phyloP scores from a whole-genome alignment of 2,113 vertebrate species.

The Leucoraja erinaceus region DNA sequence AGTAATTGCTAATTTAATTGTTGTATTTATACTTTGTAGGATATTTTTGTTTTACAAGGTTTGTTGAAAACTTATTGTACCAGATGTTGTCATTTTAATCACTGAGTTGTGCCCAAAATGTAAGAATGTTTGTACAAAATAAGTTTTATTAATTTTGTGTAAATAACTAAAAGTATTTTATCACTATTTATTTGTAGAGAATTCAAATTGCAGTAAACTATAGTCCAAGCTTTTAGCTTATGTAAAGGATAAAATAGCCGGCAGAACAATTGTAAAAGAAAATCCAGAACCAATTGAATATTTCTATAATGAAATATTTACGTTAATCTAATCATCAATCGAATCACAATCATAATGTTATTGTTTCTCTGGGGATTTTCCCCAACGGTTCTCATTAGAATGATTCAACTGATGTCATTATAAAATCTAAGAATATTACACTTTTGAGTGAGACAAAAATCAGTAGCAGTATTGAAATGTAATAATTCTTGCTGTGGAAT shows the following conservation, averaged over 20 bases:
- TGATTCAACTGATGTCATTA: not conserved
- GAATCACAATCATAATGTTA: not conserved
- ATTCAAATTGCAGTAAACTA: not conserved
- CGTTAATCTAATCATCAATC: not conserved
- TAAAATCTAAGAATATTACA: not conserved
- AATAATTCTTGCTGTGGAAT: not conserved
- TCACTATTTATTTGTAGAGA: constrained; percentile 4
- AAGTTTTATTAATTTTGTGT: constrained; percentile 26
- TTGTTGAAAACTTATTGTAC: constrained; percentile 10
- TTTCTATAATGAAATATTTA: not conserved
- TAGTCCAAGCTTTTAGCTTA: constrained; percentile 8
- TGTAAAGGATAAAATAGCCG: not conserved
- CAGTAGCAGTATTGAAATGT: not conserved
- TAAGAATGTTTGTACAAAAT: not conserved
- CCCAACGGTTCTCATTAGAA: not conserved
- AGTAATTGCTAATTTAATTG: not conserved
- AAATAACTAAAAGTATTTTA: constrained; percentile 1
- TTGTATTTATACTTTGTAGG: constrained; percentile 14
- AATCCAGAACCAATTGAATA: not conserved
- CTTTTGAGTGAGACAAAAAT: not conserved
- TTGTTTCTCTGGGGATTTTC: not conserved
- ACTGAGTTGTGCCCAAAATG: constrained; percentile 11
- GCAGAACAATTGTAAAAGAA: not conserved
- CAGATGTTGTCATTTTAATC: not conserved
- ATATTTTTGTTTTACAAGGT: not conserved